Conservation (phyloP, 2,113 vertebrate species). For the Neopipo cinnamomea region DNA sequence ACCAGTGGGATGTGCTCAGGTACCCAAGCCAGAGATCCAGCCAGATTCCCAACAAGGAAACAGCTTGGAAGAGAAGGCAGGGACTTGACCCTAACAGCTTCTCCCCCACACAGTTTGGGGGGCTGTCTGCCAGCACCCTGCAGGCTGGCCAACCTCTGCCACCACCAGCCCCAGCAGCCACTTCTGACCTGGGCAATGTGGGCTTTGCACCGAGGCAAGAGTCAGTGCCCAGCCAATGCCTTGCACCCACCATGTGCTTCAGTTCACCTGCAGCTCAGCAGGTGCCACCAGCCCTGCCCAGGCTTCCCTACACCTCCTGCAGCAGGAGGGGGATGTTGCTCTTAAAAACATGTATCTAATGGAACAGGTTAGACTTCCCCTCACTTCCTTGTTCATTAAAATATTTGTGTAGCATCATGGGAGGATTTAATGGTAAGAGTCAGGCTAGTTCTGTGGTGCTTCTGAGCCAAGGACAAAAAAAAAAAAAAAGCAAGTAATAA, state of each 20-base stretch:
- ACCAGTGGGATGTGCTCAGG: not conserved
- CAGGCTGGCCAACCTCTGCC: not conserved
- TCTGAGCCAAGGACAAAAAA: not conserved
- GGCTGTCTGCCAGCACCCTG: not conserved
- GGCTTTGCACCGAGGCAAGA: not conserved
- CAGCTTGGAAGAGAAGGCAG: not conserved
- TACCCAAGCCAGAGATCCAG: not conserved
- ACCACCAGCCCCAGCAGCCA: not conserved
- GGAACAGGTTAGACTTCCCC: not conserved
- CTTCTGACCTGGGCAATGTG: fast-evolving
- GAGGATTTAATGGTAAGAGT: not conserved
- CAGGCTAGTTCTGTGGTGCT: not conserved
- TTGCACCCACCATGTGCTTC: not conserved
- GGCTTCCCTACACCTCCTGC: not conserved
- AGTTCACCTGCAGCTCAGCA: not conserved
- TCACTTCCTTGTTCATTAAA: not conserved
- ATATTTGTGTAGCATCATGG: not conserved
- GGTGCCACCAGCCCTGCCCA: not conserved
- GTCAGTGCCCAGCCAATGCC: not conserved
- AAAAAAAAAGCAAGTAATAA: not conserved
- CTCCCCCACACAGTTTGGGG: not conserved
- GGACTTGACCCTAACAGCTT: not conserved
- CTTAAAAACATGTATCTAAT: not conserved
- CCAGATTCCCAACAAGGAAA: not conserved
- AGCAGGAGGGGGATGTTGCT: not conserved